Base-by-base conservation (phyloP, 1,140 invertebrate species). In the Zaprionus ornatus region DNA sequence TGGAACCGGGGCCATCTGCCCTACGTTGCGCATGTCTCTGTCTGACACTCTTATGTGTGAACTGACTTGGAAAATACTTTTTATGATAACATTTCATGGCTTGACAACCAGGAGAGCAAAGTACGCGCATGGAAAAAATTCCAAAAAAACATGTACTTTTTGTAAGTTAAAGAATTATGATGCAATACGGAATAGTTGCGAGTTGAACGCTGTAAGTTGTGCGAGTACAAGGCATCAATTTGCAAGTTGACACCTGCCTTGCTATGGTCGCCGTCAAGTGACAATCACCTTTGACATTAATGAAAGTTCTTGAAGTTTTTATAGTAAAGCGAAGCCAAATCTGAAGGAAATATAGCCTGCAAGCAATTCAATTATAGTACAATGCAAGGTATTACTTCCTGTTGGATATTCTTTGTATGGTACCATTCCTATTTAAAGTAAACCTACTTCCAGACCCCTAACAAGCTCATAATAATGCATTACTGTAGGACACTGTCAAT, bases 61-160 rank as follows among this genome's bases (percentile, higher is more conserved):
- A 71, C 74, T 88, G 81, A 87, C 84, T 87, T 80, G 84, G 85
- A 87, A 87, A 87, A 87, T 87, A 87, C 84, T 88, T 88, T 87
- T 87, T 87, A 81, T 90, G 84, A 87, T 87, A 87, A 88, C 84
- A 87, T 87, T 87, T 87, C 84, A 87, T 87, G 80, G 84, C 84
- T 84, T 84, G 84, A 87, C 84, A 87, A 88, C 80, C 77, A 74
- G 74, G 54, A 77, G 65, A 48, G 68, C 55, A 63, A 71, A 70
- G 54, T 71, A 59, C 59, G 67, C 60, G 48, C 71, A 69, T 17
- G 40, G 54, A 42, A 40, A 56, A 35, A 19, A 23, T n/a, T n/a
- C 25, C 6, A 32, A 50, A 50, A 19, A 32, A 62, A 5, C 29
- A 40, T 1, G 2, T 17, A 3, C 1, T 45, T 45, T 17, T 45